Evolutionary conservation across 1,140 invertebrate genomes (phyloP).

Genomic region (Pygmarrhopalites habei): DNA sequence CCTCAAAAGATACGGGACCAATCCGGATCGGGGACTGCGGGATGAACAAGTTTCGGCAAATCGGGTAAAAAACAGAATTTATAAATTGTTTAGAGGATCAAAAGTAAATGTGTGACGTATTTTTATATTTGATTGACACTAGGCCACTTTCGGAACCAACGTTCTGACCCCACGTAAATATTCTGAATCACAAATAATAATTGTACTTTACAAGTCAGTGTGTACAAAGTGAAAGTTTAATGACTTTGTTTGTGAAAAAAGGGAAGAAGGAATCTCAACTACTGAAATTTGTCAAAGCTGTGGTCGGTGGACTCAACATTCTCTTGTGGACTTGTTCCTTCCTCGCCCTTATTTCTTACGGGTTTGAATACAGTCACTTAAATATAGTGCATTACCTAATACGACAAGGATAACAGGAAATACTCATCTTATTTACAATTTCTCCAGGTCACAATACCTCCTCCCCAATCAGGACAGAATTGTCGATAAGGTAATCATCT

Average conservation of each 20-base stretch:
- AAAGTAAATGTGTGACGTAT: too few species aligned
- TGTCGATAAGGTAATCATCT: too few species aligned
- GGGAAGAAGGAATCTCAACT: conserved; percentile 48
- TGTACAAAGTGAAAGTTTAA: too few species aligned
- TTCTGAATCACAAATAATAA: too few species aligned
- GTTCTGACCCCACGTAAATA: conserved; percentile 48
- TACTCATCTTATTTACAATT: too few species aligned
- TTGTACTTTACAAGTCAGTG: too few species aligned
- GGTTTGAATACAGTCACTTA: conserved; percentile 43
- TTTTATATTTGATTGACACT: background rate
- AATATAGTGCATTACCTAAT: background rate
- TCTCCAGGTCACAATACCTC: too few species aligned
- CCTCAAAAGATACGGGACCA: conserved; percentile 87
- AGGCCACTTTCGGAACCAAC: conserved; percentile 5
- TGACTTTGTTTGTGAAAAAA: too few species aligned
- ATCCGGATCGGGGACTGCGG: conserved; percentile 84
- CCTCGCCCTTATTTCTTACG: conserved; percentile 62
- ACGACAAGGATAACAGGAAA: too few species aligned
- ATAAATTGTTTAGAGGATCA: too few species aligned
- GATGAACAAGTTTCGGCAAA: background rate
- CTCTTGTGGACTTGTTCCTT: conserved; percentile 66
- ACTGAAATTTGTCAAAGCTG: conserved; percentile 55
- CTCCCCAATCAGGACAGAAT: too few species aligned
- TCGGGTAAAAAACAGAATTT: background rate
- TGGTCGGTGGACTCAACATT: conserved; percentile 65